A percentile compares a stretch with the other conserved stretches of the same genome.
These are phyloP conservation scores for Mandrillus leucophaeus DNA, from an alignment of 2,113 vertebrate species.

Conservation along the genomic window DNA sequence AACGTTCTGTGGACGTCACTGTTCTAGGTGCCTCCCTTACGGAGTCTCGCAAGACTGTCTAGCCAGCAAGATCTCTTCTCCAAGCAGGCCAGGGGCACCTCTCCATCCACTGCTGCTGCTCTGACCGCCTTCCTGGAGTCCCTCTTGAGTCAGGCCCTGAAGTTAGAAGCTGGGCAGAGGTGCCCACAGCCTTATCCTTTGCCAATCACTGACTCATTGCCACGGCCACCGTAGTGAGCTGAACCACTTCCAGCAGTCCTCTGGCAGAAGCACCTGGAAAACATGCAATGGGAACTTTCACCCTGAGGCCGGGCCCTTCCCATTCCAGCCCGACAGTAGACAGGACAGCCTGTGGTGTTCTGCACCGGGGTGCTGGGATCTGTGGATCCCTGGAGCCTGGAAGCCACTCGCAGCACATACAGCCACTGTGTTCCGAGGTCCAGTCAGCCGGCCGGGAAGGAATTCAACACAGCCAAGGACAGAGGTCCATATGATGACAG, in stretches of 20 bases:
- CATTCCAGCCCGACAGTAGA: fast-evolving
- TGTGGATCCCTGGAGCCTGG: not conserved
- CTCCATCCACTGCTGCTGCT: not conserved
- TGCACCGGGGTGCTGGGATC: not conserved
- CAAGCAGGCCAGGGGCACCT: not conserved
- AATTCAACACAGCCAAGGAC: not conserved
- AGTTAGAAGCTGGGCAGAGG: not conserved
- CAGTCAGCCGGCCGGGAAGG: not conserved
- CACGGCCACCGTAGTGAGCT: not conserved
- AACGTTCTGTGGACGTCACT: not conserved
- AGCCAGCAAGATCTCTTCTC: not conserved
- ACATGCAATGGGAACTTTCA: fast-evolving
- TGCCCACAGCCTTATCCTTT: fast-evolving
- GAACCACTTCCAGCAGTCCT: fast-evolving
- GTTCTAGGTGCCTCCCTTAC: not conserved
- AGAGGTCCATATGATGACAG: fast-evolving
- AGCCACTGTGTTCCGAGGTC: not conserved
- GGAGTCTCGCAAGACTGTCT: not conserved
- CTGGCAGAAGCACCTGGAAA: not conserved
- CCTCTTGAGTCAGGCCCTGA: not conserved
- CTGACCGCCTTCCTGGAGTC: not conserved
- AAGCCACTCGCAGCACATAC: not conserved
- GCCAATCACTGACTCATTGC: fast-evolving
- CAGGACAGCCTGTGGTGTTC: fast-evolving
- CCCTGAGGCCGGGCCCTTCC: not conserved